Evolutionary conservation across 2,113 vertebrate genomes (phyloP).

Genomic region (Actenoides hombroni): DNA sequence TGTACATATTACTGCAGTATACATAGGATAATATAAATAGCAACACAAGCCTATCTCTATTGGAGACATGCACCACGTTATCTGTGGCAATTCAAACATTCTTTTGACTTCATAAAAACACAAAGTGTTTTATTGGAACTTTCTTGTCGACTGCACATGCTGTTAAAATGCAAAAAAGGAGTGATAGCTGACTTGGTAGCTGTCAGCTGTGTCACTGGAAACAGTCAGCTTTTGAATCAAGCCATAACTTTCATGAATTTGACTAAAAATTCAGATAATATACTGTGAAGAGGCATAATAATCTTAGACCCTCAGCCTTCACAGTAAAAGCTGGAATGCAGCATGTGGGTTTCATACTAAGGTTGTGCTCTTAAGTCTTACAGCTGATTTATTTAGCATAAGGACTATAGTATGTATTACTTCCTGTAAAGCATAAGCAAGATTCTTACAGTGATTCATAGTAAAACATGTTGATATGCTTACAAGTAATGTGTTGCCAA

Average conservation of each 20-base stretch:
- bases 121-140: neutral
- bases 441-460: neutral
- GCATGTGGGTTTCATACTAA: neutral
- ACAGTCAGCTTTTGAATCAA: neutral
- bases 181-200: neutral
- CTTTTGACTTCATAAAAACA: neutral
- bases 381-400: slow-evolving; percentile 10
- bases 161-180: neutral
- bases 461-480: neutral
- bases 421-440: neutral
- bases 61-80: neutral
- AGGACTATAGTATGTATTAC: neutral
- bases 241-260: neutral
- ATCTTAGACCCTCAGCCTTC: neutral
- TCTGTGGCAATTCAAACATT: neutral
- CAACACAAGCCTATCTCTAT: neutral
- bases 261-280: neutral
- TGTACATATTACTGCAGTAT: neutral
- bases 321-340: neutral
- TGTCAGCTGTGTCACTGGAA: neutral
- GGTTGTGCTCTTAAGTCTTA: neutral
- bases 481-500: neutral
- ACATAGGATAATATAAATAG: neutral
- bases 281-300: neutral
- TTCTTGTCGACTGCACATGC: neutral